Evolutionary conservation across 2,797 vertebrate species (phyloP), one percentile per base, ranked within the genome.

Genomic region (Tangara arthus): DNA sequence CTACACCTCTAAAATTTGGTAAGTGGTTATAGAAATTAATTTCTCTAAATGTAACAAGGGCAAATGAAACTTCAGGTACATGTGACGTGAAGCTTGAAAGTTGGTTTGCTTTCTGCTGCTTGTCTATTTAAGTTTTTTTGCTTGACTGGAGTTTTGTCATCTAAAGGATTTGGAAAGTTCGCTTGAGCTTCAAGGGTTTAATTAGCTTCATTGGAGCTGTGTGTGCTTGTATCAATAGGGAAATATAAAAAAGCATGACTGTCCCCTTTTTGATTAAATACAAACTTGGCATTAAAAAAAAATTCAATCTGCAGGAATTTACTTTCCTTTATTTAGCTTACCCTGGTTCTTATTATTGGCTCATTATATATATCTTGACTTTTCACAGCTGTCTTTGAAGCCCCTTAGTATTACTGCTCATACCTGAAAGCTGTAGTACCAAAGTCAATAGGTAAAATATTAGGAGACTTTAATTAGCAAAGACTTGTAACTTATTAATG

Each of bases 371-470:
- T 37, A 9, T 75, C 21, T 63, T 20, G 16, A 39, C 5, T 56
- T 32, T 47, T 5, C 18, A 24, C 57, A n/a, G 26, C 37, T 83
- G 46, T 66, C 22, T 66, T 56, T 68, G 49, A 59, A 41, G 23
- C 20, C 18, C 4, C 7, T 68, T 75, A 69, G 34, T 49, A 53
- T 57, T 44, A 37, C 16, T 50, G 20, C 26, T 57, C 0, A n/a
- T 81, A 22, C 27, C 73, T 60, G 57, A 68, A 65, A 61, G 55
- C 53, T 86, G 30, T 70, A 19, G 19, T 37, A 22, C 69, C 32
- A 8, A 61, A 92, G 70, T 76, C 76, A 91, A 32, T 89, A 70
- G 84, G 57, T 94, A 73, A 92, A 90, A 84, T 90, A 73, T 93
- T 94, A 93, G 79, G 60, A 44, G 82, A 46, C 27, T 46, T 68